phyloP scores from a whole-genome alignment of 2,888 invertebrate genomes.

The Coenonympha arcania region DNA sequence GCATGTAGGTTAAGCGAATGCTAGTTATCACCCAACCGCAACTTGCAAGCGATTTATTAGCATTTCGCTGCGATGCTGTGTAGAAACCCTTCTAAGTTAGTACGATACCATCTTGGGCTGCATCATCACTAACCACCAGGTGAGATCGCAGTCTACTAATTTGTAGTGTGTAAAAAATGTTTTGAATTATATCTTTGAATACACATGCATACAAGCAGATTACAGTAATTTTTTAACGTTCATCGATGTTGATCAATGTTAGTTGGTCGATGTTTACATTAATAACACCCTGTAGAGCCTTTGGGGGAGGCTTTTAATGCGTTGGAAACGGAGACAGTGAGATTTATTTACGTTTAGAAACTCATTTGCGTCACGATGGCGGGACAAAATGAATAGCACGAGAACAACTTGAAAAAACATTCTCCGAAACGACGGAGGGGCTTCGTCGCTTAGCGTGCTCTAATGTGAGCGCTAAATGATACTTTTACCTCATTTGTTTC shows the following conservation, averaged over 20 bases:
- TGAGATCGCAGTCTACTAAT: no score
- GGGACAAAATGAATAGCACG: slow-evolving; percentile 57
- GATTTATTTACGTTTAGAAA: slow-evolving; percentile 57
- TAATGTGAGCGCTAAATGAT: slow-evolving; percentile 57
- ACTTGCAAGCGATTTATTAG: no score
- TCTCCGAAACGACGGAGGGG: slow-evolving; percentile 43
- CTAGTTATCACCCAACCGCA: no score
- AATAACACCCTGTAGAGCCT: neutral
- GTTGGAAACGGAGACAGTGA: slow-evolving; percentile 6
- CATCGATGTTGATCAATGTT: neutral
- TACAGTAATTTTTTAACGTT: no score
- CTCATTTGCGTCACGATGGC: slow-evolving; percentile 65
- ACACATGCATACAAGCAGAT: no score
- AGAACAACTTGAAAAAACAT: slow-evolving; percentile 56
- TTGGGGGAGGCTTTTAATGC: neutral
- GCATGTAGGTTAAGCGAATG: no score
- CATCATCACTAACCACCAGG: no score
- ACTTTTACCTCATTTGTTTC: neutral
- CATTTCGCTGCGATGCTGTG: no score
- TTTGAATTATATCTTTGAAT: no score
- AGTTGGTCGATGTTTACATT: neutral
- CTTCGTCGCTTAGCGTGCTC: slow-evolving; percentile 47
- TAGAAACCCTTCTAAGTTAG: no score
- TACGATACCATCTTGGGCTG: no score
- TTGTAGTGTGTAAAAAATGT: no score